Evolutionary conservation across 2,113 vertebrate genomes (phyloP).

Genomic region (Mormyrus lacerda): DNA sequence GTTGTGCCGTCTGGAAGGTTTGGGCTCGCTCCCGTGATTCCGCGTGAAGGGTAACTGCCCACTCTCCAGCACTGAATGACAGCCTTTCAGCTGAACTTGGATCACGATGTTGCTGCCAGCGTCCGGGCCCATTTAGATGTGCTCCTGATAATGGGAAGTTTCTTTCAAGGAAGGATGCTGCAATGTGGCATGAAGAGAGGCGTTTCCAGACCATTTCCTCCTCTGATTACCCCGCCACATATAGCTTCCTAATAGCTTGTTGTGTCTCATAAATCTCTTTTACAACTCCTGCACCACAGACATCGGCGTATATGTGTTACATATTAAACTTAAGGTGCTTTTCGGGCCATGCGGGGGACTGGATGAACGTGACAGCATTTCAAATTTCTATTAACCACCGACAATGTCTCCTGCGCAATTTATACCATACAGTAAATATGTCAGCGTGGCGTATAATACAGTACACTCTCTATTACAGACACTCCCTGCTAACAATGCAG

Average conservation of each 20-base stretch:
- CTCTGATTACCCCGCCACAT: constrained; percentile 66
- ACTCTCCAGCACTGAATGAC: not conserved
- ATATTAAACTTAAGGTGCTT: constrained; percentile 52
- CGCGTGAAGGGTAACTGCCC: constrained; percentile 18
- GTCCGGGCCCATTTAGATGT: constrained; percentile 52
- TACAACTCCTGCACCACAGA: constrained; percentile 52
- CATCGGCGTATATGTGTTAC: constrained; percentile 51
- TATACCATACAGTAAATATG: not conserved
- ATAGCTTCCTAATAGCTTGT: constrained; percentile 66
- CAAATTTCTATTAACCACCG: constrained; percentile 11
- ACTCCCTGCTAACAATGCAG: not conserved
- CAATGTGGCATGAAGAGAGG: constrained; percentile 72
- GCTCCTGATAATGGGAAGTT: constrained; percentile 58
- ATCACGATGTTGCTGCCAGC: constrained; percentile 37
- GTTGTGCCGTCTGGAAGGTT: not conserved
- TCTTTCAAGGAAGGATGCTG: constrained; percentile 69
- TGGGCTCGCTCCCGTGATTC: constrained; percentile 32
- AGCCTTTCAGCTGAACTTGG: constrained; percentile 34
- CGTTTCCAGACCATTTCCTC: constrained; percentile 70
- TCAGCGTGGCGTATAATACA: not conserved
- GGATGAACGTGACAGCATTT: constrained; percentile 5
- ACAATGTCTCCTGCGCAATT: not conserved
- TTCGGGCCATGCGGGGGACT: constrained; percentile 24
- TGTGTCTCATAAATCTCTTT: constrained; percentile 68
- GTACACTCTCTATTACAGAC: not conserved